These are phyloP conservation scores for Strix uralensis DNA, from an alignment of 2,113 vertebrate genomes.

Conservation along the genomic window DNA sequence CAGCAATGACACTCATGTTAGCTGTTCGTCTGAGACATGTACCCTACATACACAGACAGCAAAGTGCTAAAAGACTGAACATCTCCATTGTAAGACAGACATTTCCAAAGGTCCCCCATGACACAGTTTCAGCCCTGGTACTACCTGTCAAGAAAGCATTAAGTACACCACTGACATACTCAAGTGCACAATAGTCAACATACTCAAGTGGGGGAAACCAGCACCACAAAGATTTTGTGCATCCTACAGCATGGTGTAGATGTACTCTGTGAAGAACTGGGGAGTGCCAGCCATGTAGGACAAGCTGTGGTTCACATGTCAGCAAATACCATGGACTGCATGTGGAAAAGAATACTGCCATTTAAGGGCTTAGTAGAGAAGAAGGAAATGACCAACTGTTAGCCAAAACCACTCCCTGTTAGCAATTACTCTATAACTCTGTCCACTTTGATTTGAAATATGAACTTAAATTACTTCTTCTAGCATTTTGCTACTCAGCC, in stretches of 20 bases:
- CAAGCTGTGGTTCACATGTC: not conserved
- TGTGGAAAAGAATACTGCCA: not conserved
- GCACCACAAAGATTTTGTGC: not conserved
- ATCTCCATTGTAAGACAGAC: not conserved
- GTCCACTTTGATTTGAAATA: not conserved
- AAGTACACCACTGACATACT: not conserved
- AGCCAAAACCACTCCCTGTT: not conserved
- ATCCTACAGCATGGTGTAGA: not conserved
- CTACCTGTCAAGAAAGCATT: not conserved
- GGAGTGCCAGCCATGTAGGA: fast-evolving
- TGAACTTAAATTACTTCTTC: not conserved
- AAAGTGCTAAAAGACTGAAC: not conserved
- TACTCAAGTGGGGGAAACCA: not conserved
- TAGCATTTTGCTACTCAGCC: not conserved
- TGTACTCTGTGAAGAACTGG: not conserved
- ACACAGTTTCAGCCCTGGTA: not conserved
- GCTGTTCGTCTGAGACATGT: not conserved
- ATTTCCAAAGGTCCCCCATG: not conserved
- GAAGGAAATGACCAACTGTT: not conserved
- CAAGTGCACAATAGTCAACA: not conserved
- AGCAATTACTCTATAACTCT: not conserved
- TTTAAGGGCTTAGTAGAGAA: not conserved
- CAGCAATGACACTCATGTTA: not conserved
- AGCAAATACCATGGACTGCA: not conserved
- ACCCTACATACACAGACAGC: not conserved